Percentiles rank a stretch among this genome's conserved stretches.
Conservation (phyloP, 2,797 vertebrate species). For the Lemur catta region DNA sequence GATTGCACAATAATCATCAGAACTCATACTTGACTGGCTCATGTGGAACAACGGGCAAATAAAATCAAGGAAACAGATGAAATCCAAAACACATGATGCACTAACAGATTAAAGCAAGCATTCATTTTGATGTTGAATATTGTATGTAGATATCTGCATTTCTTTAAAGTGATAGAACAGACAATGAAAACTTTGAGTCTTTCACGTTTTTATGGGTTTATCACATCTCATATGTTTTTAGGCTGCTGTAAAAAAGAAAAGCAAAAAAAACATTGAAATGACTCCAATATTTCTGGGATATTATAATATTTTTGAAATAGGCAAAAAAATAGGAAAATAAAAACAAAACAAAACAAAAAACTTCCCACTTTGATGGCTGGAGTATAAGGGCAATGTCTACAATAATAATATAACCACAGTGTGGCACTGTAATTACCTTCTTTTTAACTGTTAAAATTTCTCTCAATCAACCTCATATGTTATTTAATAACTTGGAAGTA, state of each 20-base stretch:
- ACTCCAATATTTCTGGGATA: neutral
- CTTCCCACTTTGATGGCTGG: neutral
- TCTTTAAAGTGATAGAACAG: neutral
- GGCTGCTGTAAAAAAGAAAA: neutral
- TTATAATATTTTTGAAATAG: neutral
- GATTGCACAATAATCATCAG: neutral
- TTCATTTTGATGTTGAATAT: neutral
- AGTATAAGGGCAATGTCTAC: neutral
- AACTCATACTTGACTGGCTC: neutral
- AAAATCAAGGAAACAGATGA: neutral
- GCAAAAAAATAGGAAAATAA: neutral
- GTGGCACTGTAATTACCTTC: neutral
- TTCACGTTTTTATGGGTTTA: neutral
- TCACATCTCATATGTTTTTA: neutral
- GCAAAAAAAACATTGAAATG: neutral
- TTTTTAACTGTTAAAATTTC: neutral
- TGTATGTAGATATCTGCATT: neutral
- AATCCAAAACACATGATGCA: neutral
- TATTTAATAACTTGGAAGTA: neutral
- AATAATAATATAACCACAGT: neutral
- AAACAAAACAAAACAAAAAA: neutral
- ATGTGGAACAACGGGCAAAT: neutral
- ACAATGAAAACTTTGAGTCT: neutral
- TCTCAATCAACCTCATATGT: neutral
- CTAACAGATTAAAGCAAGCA: neutral